Evolutionary conservation across 2,888 invertebrate species (phyloP).

Genomic region (Plagodis dolabraria): DNA sequence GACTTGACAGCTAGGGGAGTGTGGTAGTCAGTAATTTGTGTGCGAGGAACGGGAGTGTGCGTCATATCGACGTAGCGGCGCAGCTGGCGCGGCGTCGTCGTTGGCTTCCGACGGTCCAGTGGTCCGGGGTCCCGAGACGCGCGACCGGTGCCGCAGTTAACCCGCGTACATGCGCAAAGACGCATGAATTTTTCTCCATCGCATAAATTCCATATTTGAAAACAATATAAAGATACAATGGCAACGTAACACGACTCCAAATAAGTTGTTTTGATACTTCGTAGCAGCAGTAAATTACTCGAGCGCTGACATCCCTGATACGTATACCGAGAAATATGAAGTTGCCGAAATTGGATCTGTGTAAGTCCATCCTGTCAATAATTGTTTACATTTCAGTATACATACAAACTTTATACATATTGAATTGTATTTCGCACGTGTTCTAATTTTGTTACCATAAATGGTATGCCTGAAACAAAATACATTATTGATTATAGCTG

Average conservation of each 20-base stretch:
- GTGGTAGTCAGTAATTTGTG: conserved; percentile 10
- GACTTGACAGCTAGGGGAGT: conserved; percentile 37
- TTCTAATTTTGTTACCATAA: too few species aligned
- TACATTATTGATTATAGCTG: too few species aligned
- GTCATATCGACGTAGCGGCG: conserved; percentile 28
- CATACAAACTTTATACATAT: neutral
- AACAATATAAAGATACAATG: conserved; percentile 27
- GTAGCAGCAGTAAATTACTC: conserved; percentile 33
- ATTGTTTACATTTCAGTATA: conserved; percentile 9
- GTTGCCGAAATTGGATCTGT: conserved; percentile 68
- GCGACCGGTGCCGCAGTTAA: conserved; percentile 48
- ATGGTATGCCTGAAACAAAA: too few species aligned
- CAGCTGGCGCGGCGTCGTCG: conserved; percentile 6
- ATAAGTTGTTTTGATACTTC: conserved; percentile 49
- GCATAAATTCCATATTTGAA: conserved; percentile 30
- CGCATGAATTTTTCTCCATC: conserved; percentile 50
- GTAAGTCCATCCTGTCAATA: conserved; percentile 52
- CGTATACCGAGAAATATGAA: conserved; percentile 58
- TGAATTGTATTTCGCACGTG: too few species aligned
- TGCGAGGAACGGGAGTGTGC: conserved; percentile 36
- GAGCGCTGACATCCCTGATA: conserved; percentile 20
- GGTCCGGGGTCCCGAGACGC: conserved; percentile 31
- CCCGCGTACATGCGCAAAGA: conserved; percentile 59
- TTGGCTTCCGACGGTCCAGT: conserved; percentile 15
- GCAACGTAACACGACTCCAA: conserved; percentile 40